phyloP scores from a whole-genome alignment of 2,113 vertebrate species.

The Ivindomyrus marchei region DNA sequence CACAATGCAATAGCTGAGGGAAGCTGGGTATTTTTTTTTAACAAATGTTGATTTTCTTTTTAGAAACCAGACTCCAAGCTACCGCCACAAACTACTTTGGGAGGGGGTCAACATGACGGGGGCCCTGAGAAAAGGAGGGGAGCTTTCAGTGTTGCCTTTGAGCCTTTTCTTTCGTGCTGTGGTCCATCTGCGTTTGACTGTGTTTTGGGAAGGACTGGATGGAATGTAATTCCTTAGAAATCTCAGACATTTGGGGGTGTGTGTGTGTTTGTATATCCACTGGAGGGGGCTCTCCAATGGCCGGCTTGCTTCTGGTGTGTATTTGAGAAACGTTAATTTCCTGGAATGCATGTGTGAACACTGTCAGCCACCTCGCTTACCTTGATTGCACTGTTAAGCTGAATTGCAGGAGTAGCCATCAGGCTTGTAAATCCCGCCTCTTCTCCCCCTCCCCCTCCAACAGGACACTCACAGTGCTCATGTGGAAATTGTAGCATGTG shows the following conservation, averaged over 20 bases:
- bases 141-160: constrained; percentile 15
- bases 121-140: background rate
- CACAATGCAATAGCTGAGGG: background rate
- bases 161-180: constrained; percentile 17
- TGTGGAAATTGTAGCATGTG: constrained; percentile 66
- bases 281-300: background rate
- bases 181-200: constrained; percentile 31
- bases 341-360: background rate
- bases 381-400: constrained; percentile 36
- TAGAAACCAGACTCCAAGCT: background rate
- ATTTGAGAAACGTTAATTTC: constrained; percentile 36
- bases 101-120: background rate
- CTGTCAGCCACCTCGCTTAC: constrained; percentile 12
- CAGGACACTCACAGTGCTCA: background rate
- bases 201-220: constrained; percentile 44
- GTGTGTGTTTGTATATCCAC: constrained; percentile 23
- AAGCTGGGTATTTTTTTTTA: background rate
- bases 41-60: background rate
- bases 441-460: background rate
- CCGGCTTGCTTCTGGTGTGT: constrained; percentile 35
- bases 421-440: constrained; percentile 32
- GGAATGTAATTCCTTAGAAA: constrained; percentile 34
- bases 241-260: constrained; percentile 44
- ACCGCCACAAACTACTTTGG: background rate
- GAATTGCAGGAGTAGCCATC: constrained; percentile 28